Conservation (phyloP, 2,113 vertebrate genomes). For the Solea senegalensis region DNA sequence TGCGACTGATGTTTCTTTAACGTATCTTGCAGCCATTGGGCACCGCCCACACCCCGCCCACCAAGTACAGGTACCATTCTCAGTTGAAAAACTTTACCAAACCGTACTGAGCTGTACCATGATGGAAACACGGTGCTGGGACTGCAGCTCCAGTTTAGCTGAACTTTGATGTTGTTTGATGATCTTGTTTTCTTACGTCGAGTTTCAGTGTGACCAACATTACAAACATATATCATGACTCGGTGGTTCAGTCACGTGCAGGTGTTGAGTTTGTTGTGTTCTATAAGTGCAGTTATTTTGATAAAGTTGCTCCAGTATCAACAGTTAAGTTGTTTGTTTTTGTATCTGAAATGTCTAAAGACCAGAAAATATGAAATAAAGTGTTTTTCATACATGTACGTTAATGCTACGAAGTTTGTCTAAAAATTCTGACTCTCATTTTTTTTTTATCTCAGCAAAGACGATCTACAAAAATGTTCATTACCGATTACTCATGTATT, state of each 20-base stretch:
- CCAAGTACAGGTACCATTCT: too few species aligned
- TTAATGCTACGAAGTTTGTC: slow-evolving; percentile 36
- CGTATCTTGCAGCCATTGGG: too few species aligned
- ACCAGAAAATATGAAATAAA: slow-evolving; percentile 66
- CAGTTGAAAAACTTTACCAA: too few species aligned
- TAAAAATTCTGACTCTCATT: too few species aligned
- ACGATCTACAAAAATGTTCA: too few species aligned
- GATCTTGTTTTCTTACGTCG: slow-evolving; percentile 39
- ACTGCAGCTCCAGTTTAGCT: not conserved
- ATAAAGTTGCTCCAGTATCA: slow-evolving; percentile 44
- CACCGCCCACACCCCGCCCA: too few species aligned
- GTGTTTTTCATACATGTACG: slow-evolving; percentile 55
- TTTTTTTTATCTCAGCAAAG: too few species aligned
- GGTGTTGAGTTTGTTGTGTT: slow-evolving; percentile 53
- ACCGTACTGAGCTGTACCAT: too few species aligned
- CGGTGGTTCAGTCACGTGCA: slow-evolving; percentile 57
- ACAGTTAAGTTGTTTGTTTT: slow-evolving; percentile 57
- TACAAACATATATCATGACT: slow-evolving; percentile 56
- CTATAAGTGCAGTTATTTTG: slow-evolving; percentile 54
- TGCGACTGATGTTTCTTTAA: too few species aligned
- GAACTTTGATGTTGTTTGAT: slow-evolving; percentile 6
- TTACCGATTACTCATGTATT: too few species aligned
- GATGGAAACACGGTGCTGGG: too few species aligned
- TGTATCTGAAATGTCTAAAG: slow-evolving; percentile 66
- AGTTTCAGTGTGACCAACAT: slow-evolving; percentile 43